phyloP scores from a whole-genome alignment of 2,888 invertebrate genomes.

The Aplocera efformata region DNA sequence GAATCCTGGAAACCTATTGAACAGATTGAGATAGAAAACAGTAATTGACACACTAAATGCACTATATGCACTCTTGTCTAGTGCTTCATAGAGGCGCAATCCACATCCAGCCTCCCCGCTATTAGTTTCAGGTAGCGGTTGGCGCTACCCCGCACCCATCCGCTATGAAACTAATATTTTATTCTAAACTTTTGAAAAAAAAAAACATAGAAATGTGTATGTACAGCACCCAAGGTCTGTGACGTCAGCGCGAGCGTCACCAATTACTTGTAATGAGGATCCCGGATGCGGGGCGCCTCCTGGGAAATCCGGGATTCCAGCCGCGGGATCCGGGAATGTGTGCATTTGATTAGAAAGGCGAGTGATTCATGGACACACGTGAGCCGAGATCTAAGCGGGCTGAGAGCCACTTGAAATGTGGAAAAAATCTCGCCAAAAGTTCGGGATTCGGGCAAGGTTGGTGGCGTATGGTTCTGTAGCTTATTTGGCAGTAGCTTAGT shows the following conservation, averaged over 20 bases:
- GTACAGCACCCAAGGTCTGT: constrained; percentile 15
- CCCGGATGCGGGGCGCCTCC: constrained; percentile 30
- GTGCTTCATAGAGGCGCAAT: too few species aligned
- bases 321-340: constrained; percentile 32
- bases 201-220: background rate
- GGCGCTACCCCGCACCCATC: too few species aligned
- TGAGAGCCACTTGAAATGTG: constrained; percentile 2
- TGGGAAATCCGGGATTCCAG: constrained; percentile 28
- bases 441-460: background rate
- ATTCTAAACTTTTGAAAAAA: too few species aligned
- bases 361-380: constrained; percentile 38
- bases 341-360: constrained; percentile 39
- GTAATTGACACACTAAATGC: too few species aligned
- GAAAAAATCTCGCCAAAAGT: background rate
- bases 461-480: too few species aligned
- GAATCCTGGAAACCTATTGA: too few species aligned
- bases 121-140: too few species aligned
- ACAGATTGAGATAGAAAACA: too few species aligned
- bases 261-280: constrained; percentile 56
- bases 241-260: constrained; percentile 54
- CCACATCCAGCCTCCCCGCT: too few species aligned
- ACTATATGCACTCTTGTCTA: too few species aligned
- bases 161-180: too few species aligned
- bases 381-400: constrained; percentile 26
- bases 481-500: too few species aligned